Base-by-base conservation (phyloP, 2,888 invertebrate species). In the Tetheella fluctuosa region DNA sequence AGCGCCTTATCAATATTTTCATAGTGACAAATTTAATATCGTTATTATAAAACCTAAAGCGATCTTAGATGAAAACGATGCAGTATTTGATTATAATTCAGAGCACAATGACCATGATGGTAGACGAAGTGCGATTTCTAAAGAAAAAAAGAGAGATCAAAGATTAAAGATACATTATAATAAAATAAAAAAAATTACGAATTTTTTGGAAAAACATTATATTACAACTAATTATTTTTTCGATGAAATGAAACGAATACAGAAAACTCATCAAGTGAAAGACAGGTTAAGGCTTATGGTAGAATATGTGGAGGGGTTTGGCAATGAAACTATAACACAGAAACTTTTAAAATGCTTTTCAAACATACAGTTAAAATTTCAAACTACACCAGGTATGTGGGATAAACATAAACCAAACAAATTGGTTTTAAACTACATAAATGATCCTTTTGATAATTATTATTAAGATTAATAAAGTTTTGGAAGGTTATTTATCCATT, bases 251-350 rank as follows among this genome's bases (percentile, higher is more conserved):
- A 39, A 70, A 48, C 77, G 84, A 52, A 85, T 86, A 5, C 34
- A 6, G 64, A 25, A 59, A 34, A 3, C 64, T 70, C 0, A 65
- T 66, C 1, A 17, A 30, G 65, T 84, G 0, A 77, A 69, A 39
- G 84, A 85, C 54, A 60, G 63, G 0, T 42, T 84, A 3, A 79
- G 84, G 58, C 17, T 57, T 58, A 83, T 88, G 80, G 70, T 86
- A 0, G 61, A 65, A 0, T 71, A 67, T 65, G 57, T 86, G 2
- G 83, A 83, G 5, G 37, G 56, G 1, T 70, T 71, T 0, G 58
- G 59, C 0, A 17, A n/a, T 10, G 48, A 20, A 48, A 48, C 10
- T 8, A 10, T 48, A 20, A 48, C n/a, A 20, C 0, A 20, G 0
- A 7, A 15, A 15, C 20, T 48, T 10, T 2, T 48, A 10, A 10